phyloP scores from a whole-genome alignment of 2,113 vertebrate species.

The Dunckerocampus dactyliophorus region DNA sequence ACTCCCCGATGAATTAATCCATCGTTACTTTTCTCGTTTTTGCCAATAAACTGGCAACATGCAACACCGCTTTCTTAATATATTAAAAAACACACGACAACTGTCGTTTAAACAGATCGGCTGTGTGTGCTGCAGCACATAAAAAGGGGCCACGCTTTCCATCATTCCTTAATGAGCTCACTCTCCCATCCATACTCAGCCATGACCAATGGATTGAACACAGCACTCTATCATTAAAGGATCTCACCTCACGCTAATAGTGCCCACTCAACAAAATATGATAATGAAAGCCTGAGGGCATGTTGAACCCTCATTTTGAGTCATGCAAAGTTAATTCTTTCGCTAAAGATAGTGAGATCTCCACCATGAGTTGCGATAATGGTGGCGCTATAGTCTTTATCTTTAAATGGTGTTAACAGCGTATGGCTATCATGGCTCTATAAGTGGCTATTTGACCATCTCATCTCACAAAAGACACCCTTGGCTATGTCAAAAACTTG shows the following conservation, averaged over 20 bases:
- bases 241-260: conserved; percentile 45
- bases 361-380: background rate
- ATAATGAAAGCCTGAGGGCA: conserved; percentile 37
- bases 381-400: conserved; percentile 12
- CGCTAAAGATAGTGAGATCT: conserved; percentile 15
- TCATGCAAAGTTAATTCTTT: background rate
- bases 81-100: no score
- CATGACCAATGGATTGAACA: conserved; percentile 45
- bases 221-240: conserved; percentile 44
- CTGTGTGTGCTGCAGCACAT: no score
- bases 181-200: conserved; percentile 32
- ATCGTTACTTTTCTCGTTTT: no score
- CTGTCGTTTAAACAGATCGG: no score
- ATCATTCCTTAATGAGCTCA: conserved; percentile 44
- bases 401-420: background rate
- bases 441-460: conserved; percentile 22
- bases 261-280: conserved; percentile 28
- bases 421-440: background rate
- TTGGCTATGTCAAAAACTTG: conserved; percentile 22
- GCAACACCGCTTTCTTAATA: no score
- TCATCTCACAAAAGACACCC: conserved; percentile 26
- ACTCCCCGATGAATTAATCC: no score
- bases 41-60: no score
- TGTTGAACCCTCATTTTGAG: conserved; percentile 23
- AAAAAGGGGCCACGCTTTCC: conserved; percentile 13